phyloP scores from a whole-genome alignment of 1,140 invertebrate species.

The Drosophila simulans region DNA sequence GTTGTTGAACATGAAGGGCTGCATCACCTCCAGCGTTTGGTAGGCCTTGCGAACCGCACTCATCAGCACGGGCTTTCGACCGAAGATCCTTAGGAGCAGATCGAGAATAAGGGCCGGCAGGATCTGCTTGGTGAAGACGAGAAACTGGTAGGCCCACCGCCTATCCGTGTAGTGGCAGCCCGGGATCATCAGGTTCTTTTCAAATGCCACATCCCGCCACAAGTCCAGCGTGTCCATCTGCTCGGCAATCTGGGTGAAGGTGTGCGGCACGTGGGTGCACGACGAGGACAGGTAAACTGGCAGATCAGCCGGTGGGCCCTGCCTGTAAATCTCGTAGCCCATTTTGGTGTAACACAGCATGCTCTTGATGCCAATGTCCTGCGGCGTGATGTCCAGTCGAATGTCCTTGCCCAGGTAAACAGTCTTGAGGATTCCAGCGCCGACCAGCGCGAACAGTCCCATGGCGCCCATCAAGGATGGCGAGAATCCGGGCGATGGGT shows the following conservation, averaged over 20 bases:
- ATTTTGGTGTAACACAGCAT: conserved; percentile 48
- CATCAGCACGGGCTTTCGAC: conserved; percentile 54
- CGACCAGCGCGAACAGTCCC: conserved; percentile 72
- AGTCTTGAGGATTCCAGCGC: conserved; percentile 65
- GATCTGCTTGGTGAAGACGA: conserved; percentile 66
- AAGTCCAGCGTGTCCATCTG: conserved; percentile 46
- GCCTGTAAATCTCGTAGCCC: conserved; percentile 33
- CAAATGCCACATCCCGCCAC: conserved; percentile 53
- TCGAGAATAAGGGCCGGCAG: conserved; percentile 64
- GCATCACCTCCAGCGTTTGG: conserved; percentile 71
- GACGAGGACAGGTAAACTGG: conserved; percentile 63
- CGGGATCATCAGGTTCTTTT: conserved; percentile 59
- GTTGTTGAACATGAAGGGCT: conserved; percentile 78
- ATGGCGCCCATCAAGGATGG: conserved; percentile 76
- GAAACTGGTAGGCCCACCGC: conserved; percentile 59
- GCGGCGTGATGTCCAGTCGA: conserved; percentile 69
- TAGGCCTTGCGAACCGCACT: conserved; percentile 59
- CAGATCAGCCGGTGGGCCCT: conserved; percentile 41
- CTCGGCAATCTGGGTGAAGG: conserved; percentile 50
- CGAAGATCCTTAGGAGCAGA: conserved; percentile 36
- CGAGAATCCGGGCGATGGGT: conserved; percentile 68
- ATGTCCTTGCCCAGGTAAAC: conserved; percentile 51
- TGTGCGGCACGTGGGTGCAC: conserved; percentile 39
- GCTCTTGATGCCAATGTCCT: conserved; percentile 65
- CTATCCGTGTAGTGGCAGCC: conserved; percentile 55